phyloP scores from a whole-genome alignment of 2,113 vertebrate species.

The Tychaedon coryphoeus region DNA sequence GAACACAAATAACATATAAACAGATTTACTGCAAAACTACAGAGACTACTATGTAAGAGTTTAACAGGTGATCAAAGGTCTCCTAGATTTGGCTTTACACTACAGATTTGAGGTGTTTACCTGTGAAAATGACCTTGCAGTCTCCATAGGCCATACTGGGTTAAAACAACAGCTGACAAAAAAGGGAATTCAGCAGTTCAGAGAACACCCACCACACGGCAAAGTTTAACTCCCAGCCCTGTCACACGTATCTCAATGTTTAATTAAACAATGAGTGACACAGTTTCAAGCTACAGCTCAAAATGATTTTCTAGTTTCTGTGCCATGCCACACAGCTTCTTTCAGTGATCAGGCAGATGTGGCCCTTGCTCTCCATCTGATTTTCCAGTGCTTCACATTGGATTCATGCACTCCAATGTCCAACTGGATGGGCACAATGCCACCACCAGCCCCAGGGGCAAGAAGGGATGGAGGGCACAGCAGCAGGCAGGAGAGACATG shows the following conservation, averaged over 20 bases:
- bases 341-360: neutral
- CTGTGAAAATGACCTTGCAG: neutral
- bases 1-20: neutral
- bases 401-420: accelerated
- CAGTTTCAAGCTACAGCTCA: neutral
- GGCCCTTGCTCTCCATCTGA: neutral
- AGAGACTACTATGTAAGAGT: neutral
- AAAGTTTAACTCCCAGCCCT: neutral
- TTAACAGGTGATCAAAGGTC: neutral
- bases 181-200: neutral
- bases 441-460: neutral
- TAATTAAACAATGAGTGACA: neutral
- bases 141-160: neutral
- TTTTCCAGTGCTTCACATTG: neutral
- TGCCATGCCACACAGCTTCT: neutral
- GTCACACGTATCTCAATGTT: neutral
- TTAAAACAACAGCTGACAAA: neutral
- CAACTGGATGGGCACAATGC: accelerated
- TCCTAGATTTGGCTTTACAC: neutral
- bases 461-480: neutral
- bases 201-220: neutral
- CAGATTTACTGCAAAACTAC: neutral
- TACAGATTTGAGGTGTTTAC: neutral
- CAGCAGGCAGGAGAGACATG: neutral
- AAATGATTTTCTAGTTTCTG: neutral